A percentile compares a stretch with the other conserved stretches of the same genome.
phyloP scores from a whole-genome alignment of 2,113 vertebrate genomes.

The Caretta caretta region DNA sequence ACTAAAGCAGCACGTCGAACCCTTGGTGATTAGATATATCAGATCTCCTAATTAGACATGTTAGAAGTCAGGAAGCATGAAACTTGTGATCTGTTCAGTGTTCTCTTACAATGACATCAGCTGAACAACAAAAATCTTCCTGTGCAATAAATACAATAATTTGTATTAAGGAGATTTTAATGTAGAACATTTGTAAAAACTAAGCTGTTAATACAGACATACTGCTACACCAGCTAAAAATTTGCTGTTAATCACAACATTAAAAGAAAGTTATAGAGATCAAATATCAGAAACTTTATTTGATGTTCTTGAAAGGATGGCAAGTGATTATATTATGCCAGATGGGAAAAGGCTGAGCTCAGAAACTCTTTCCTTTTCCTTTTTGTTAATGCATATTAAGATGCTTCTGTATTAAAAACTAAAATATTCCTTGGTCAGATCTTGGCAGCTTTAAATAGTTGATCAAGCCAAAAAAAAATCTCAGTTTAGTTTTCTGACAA shows the following conservation, averaged over 20 bases:
- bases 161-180: slow-evolving; percentile 31
- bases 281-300: slow-evolving; percentile 20
- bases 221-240: neutral
- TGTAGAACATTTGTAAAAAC: slow-evolving; percentile 59
- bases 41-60: slow-evolving; percentile 87
- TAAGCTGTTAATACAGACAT: slow-evolving; percentile 1
- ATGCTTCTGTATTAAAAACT: neutral
- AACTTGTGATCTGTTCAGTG: slow-evolving; percentile 88
- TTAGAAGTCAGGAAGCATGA: slow-evolving; percentile 91
- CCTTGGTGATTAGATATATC: slow-evolving; percentile 97
- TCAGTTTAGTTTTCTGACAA: slow-evolving; percentile 36
- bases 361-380: neutral
- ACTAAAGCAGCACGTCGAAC: slow-evolving; percentile 96
- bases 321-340: neutral
- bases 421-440: slow-evolving; percentile 34
- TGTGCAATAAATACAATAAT: slow-evolving; percentile 41
- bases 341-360: neutral
- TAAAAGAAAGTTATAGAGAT: slow-evolving; percentile 38
- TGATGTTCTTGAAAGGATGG: slow-evolving; percentile 23
- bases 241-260: slow-evolving; percentile 66
- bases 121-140: slow-evolving; percentile 61
- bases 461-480: neutral
- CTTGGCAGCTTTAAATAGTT: slow-evolving; percentile 55
- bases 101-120: slow-evolving; percentile 41
- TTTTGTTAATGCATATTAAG: neutral